Evolutionary conservation across 2,888 invertebrate genomes (phyloP), one percentile per base, ranked within the genome.

Genomic region (Ophonus ardosiacus): DNA sequence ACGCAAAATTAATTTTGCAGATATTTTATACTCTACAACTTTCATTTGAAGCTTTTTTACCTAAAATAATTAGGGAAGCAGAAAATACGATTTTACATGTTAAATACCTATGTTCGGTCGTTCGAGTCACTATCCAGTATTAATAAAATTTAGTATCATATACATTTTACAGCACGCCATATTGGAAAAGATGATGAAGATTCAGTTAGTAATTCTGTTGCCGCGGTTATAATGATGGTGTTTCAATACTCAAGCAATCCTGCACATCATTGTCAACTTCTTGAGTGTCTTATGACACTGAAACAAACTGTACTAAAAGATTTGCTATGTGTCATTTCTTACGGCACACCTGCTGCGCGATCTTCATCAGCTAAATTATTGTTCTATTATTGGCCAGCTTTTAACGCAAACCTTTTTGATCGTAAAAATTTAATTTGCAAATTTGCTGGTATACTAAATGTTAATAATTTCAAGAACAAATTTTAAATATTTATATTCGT

Each of bases 341-440:
- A 99, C 91, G 99, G 99, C 65, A 98, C 99, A 0, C 96, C 97
- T 87, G 96, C 96, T 79, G 97, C 99, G 0, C 92, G 98, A 79
- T 95, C 97, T n/a, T 98, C 98, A 0, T 99, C 99, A 0, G 98
- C 98, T 81, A 98, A 99, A 92, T 93, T 99, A 57, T 94, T 99
- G 76, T 99, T 99, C 92, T 98, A 99, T 92, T 99, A 99, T 91
- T 99, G 99, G 99, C 99, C 99, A 4, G 97, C 98, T 3, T 96
- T 99, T 89, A 98, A 99, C 91, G 97, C 98, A 24, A 97, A 97
- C 89, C 94, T 98, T 6, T 97, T 98, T 88, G 99, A 99, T 90
- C 93, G 98, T 82, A 96, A 97, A 89, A 96, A 96, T 1, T 93
- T 97, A 84, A 95, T 97, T 84, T 96, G 97, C 89, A 97, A 97